Evolutionary conservation across 2,797 vertebrate species (phyloP).

Genomic region (Prunella strophiata): DNA sequence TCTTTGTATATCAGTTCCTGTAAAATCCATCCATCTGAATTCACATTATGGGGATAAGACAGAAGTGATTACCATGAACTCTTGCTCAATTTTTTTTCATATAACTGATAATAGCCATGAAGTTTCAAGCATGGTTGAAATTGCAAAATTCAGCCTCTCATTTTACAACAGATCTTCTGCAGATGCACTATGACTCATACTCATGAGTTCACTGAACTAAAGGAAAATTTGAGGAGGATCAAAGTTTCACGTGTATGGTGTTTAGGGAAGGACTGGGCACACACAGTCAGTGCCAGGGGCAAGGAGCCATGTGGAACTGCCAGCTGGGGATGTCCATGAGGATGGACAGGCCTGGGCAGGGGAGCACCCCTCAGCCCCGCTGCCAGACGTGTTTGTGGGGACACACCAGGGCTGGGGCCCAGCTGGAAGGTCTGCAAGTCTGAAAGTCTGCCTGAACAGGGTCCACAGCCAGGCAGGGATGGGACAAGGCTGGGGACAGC

Average conservation of each 20-base stretch:
- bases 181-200: background rate
- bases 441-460: background rate
- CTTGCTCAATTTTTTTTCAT: background rate
- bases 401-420: background rate
- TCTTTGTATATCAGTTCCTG: background rate
- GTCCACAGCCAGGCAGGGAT: background rate
- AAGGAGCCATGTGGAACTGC: background rate
- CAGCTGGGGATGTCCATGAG: rapidly evolving
- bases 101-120: background rate
- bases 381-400: background rate
- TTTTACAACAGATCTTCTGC: background rate
- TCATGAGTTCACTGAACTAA: background rate
- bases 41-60: background rate
- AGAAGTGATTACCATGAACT: background rate
- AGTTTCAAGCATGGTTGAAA: background rate
- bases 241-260: background rate
- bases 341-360: background rate
- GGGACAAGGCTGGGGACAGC: background rate
- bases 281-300: background rate
- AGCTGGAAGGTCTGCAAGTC: background rate
- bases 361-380: background rate
- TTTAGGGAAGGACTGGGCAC: background rate
- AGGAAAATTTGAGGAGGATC: background rate
- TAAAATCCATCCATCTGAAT: background rate
- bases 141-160: background rate